phyloP scores from a whole-genome alignment of 1,140 invertebrate genomes.

The Bombus soroeensis region DNA sequence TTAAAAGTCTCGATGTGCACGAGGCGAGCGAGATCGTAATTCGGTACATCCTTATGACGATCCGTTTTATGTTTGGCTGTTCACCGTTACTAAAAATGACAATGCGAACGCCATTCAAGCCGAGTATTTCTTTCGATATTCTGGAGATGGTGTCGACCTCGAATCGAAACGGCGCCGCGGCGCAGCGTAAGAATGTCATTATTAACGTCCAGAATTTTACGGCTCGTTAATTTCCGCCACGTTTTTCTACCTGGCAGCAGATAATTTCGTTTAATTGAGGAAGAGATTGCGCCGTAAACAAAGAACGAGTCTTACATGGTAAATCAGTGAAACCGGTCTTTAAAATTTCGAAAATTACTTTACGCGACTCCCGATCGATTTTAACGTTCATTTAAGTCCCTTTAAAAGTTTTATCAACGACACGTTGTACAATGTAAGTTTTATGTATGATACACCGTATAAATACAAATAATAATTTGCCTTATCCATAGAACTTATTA shows the following conservation, averaged over 20 bases:
- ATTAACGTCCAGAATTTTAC: constrained; percentile 65
- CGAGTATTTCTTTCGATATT: constrained; percentile 7
- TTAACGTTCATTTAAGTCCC: background rate
- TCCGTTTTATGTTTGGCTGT: constrained; percentile 36
- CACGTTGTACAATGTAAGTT: background rate
- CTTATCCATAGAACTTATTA: too few relatives aligned
- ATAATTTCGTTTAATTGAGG: constrained; percentile 61
- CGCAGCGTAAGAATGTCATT: constrained; percentile 57
- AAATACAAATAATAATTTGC: too few relatives aligned
- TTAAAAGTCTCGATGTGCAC: constrained; percentile 36
- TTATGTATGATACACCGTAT: background rate
- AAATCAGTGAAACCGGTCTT: constrained; percentile 58
- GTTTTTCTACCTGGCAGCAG: constrained; percentile 2
- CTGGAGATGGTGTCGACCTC: constrained; percentile 29
- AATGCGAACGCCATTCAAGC: background rate
- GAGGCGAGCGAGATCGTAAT: constrained; percentile 61
- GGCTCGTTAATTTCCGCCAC: constrained; percentile 59
- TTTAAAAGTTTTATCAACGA: background rate
- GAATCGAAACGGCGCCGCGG: constrained; percentile 15
- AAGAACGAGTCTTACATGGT: constrained; percentile 36
- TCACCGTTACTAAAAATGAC: constrained; percentile 26
- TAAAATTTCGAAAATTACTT: constrained; percentile 44
- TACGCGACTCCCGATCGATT: background rate
- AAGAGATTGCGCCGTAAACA: constrained; percentile 59
- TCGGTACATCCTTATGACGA: constrained; percentile 40